Conservation (phyloP, 2,797 vertebrate species). For the Gallinago solitaria region DNA sequence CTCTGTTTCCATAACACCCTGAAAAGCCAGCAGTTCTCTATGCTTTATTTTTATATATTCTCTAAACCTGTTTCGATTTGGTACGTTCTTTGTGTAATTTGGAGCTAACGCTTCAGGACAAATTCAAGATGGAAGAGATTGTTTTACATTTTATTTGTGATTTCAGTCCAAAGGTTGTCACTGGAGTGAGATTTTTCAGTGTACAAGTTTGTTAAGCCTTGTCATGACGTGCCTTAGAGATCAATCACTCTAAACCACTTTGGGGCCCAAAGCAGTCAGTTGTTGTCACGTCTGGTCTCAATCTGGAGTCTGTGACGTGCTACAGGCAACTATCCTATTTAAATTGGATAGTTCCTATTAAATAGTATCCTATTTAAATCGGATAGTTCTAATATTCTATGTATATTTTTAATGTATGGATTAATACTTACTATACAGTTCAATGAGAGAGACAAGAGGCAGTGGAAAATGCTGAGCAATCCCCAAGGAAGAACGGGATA, state of each 20-base stretch:
- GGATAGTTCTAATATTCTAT: background rate
- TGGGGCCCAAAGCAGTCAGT: background rate
- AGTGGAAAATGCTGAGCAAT: background rate
- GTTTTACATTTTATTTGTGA: background rate
- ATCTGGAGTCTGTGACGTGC: background rate
- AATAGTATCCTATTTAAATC: background rate
- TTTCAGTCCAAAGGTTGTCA: background rate
- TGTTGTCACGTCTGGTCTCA: background rate
- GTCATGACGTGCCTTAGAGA: background rate
- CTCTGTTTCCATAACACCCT: slow-evolving; percentile 51
- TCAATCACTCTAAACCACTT: background rate
- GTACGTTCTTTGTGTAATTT: background rate
- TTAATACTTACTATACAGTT: background rate
- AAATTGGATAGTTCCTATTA: background rate
- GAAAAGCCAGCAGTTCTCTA: background rate
- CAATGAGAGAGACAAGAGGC: background rate
- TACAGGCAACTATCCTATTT: background rate
- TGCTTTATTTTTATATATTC: background rate
- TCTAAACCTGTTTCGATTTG: background rate
- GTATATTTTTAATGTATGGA: background rate
- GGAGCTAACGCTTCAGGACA: background rate
- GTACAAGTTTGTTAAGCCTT: background rate
- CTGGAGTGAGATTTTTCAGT: background rate
- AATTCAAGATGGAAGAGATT: background rate
- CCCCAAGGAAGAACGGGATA: background rate